Base-by-base conservation (phyloP, 1,140 invertebrate species). In the Limonius californicus region DNA sequence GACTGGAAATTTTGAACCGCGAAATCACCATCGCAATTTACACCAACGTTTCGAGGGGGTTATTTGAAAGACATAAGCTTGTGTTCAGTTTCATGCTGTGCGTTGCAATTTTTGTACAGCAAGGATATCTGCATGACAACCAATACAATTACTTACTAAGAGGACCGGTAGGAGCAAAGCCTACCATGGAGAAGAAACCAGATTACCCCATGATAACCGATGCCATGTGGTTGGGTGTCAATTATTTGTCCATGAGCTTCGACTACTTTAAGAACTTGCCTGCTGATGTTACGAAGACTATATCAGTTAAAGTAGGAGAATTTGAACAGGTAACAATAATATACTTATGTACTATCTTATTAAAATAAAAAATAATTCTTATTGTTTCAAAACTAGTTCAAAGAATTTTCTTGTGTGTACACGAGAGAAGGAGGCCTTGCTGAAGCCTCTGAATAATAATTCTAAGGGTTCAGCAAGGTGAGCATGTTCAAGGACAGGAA, bases 31-130 rank as follows among this genome's bases (percentile, higher is more conserved):
- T 88, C 57, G 86, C 88, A 0, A 83, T 95, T 2, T 96, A 95
- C 72, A 86, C 85, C 7, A 95, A 92, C 66, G 87, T 97, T 19
- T 94, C 92, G n/a, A 81, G 92, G 20, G 88, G 87, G 0, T 79
- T 97, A 3, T 97, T 97, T 78, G 93, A 96, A 77, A 87, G 89
- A 68, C 92, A 97, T 74, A 96, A 96, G 81, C 79, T 96, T 0
- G 86, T 96, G 20, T 95, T 89, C 72, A 90, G 89, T 70, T 92
- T 95, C 67, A 83, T 95, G 77, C 75, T 94, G 7, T 91, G 90
- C 68, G 78, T 86, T 15, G 87, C 89, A 2, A 88, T 95, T 62
- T 83, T 87, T 70, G 81, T 85, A 27, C 82, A 90, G 63, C 78
- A 78, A 1, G 78, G 78, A 0, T 61, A 75, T 3, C 82, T 93